phyloP scores from a whole-genome alignment of 2,888 invertebrate species.

The Drosophila birchii region DNA sequence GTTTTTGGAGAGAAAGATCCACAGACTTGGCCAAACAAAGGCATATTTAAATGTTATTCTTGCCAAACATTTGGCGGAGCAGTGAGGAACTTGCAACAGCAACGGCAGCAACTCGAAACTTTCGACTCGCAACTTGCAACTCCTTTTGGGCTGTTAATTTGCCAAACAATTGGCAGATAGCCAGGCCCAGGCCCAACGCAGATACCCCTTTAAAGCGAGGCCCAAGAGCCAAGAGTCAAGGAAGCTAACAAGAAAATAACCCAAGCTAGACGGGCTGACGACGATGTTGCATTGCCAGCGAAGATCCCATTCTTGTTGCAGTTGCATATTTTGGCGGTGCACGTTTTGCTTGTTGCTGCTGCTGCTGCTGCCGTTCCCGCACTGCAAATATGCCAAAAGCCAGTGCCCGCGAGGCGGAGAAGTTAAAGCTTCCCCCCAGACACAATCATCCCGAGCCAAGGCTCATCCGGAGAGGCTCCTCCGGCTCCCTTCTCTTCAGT shows the following conservation, averaged over 20 bases:
- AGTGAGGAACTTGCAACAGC: slow-evolving; percentile 34
- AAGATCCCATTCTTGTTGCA: slow-evolving; percentile 69
- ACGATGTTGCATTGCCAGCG: slow-evolving; percentile 52
- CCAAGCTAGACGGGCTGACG: slow-evolving; percentile 77
- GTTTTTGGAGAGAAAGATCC: slow-evolving; percentile 33
- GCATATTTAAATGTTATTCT: slow-evolving; percentile 75
- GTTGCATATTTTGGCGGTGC: slow-evolving; percentile 75
- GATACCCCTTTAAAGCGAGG: slow-evolving; percentile 31
- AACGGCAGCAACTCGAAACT: slow-evolving; percentile 28
- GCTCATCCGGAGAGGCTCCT: slow-evolving; percentile 30
- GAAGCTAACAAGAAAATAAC: slow-evolving; percentile 68
- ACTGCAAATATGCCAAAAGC: slow-evolving; percentile 75
- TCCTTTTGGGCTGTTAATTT: slow-evolving; percentile 79
- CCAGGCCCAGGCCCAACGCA: slow-evolving; percentile 50
- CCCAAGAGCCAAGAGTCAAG: slow-evolving; percentile 28
- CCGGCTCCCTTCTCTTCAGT: not conserved
- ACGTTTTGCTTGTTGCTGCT: slow-evolving; percentile 76
- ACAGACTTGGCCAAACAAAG: slow-evolving; percentile 71
- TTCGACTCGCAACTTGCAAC: slow-evolving; percentile 24
- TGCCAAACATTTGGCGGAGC: slow-evolving; percentile 62
- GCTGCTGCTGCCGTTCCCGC: slow-evolving; percentile 50
- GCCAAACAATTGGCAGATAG: slow-evolving; percentile 80
- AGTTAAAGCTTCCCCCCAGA: slow-evolving; percentile 38
- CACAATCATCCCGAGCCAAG: slow-evolving; percentile 45
- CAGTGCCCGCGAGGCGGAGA: slow-evolving; percentile 38